Percentiles rank a stretch among this genome's conserved stretches.
These are phyloP conservation scores for Drosophila biarmipes DNA, from an alignment of 1,140 invertebrate species.

Conservation along the genomic window DNA sequence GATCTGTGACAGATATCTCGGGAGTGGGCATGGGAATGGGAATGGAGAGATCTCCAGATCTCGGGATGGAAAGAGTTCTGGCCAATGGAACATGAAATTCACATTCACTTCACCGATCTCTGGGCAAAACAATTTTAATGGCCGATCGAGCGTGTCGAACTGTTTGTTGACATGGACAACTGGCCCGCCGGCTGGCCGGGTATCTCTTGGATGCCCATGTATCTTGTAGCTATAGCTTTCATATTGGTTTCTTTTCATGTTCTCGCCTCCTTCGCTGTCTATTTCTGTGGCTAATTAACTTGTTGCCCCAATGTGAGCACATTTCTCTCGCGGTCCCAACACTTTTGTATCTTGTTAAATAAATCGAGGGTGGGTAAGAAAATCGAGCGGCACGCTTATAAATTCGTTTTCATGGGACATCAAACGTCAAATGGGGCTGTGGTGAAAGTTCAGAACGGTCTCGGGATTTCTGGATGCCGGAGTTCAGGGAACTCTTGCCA, in stretches of 20 bases:
- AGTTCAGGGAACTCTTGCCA: slow-evolving; percentile 47
- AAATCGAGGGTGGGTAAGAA: slow-evolving; percentile 14
- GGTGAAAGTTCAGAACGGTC: slow-evolving; percentile 65
- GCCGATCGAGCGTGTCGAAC: slow-evolving; percentile 57
- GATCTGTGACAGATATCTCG: slow-evolving; percentile 41
- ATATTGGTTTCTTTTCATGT: slow-evolving; percentile 53
- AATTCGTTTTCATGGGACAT: slow-evolving; percentile 53
- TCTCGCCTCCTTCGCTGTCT: slow-evolving; percentile 39
- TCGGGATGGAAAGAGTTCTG: slow-evolving; percentile 41
- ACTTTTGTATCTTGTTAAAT: slow-evolving; percentile 61
- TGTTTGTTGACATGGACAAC: slow-evolving; percentile 51
- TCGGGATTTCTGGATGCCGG: neutral
- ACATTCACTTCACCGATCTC: slow-evolving; percentile 52
- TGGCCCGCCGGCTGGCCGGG: slow-evolving; percentile 23
- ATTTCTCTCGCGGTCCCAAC: slow-evolving; percentile 68
- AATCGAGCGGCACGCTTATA: slow-evolving; percentile 61
- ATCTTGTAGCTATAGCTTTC: slow-evolving; percentile 43
- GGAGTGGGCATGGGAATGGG: slow-evolving; percentile 3
- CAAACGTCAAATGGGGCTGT: slow-evolving; percentile 58
- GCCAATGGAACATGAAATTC: slow-evolving; percentile 63
- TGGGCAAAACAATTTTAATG: slow-evolving; percentile 53
- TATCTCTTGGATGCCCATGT: slow-evolving; percentile 50
- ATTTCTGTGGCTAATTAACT: slow-evolving; percentile 77
- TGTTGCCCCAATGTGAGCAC: slow-evolving; percentile 73
- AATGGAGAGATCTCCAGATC: slow-evolving; percentile 2